phyloP scores from a whole-genome alignment of 2,113 vertebrate genomes.

The Lontra canadensis region DNA sequence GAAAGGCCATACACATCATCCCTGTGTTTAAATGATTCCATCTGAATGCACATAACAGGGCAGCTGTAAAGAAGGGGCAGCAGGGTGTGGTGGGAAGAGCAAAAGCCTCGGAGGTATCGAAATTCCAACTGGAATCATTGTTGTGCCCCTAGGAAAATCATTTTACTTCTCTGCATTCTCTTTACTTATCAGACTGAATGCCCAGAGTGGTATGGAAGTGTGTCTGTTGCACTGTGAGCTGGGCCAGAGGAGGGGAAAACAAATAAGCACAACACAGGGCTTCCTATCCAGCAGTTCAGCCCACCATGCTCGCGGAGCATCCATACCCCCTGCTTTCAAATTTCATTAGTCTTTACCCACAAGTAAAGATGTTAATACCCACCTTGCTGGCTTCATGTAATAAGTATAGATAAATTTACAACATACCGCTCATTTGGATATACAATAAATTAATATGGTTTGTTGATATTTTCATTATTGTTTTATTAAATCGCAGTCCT shows the following conservation, averaged over 20 bases:
- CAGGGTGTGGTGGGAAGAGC: background rate
- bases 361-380: background rate
- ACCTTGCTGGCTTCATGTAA: background rate
- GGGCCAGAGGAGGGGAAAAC: background rate
- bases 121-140: background rate
- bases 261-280: fast-evolving
- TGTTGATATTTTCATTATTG: background rate
- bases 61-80: background rate
- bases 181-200: background rate
- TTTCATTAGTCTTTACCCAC: background rate
- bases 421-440: background rate
- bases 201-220: background rate
- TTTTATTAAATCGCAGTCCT: background rate
- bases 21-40: background rate
- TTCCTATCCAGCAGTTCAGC: background rate
- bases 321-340: fast-evolving
- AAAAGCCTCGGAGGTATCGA: background rate
- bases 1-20: background rate
- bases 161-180: background rate
- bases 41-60: background rate
- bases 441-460: background rate
- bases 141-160: background rate
- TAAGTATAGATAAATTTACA: background rate
- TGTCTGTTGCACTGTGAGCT: fast-evolving
- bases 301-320: fast-evolving